These are phyloP conservation scores for Drosophila melanocephala DNA, from an alignment of 2,888 invertebrate genomes.

Conservation along the genomic window DNA sequence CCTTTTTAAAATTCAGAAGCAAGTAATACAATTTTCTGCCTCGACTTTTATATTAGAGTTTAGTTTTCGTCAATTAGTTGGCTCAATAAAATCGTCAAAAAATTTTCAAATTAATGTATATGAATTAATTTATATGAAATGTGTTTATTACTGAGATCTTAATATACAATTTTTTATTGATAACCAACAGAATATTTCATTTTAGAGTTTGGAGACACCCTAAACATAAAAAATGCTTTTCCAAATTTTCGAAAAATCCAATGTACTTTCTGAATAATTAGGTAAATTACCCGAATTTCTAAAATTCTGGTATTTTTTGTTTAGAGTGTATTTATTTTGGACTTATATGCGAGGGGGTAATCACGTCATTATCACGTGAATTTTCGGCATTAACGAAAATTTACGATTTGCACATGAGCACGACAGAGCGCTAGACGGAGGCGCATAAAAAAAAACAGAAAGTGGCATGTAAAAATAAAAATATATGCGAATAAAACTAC, in stretches of 20 bases:
- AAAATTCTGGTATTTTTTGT: neutral
- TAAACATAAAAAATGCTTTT: neutral
- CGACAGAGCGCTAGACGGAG: conserved; percentile 36
- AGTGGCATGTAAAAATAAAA: conserved; percentile 40
- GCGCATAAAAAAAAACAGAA: conserved; percentile 31
- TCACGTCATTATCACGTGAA: conserved; percentile 84
- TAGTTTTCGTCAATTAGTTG: neutral
- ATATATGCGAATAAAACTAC: conserved; percentile 62
- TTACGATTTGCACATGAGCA: conserved; percentile 79
- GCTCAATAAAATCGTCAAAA: neutral
- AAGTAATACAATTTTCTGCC: neutral
- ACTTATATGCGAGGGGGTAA: conserved; percentile 72
- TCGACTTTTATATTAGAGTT: neutral
- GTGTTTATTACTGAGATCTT: neutral
- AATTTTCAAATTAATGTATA: neutral
- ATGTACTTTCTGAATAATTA: neutral
- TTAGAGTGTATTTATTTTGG: conserved; percentile 29
- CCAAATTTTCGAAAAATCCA: neutral
- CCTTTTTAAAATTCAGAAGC: neutral
- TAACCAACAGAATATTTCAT: neutral
- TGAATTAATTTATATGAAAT: neutral
- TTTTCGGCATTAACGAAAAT: conserved; percentile 80
- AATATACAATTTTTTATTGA: neutral
- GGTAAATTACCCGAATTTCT: neutral
- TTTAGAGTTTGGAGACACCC: neutral